A percentile compares a stretch with the other conserved stretches of the same genome.
Conservation (phyloP, 1,140 invertebrate genomes). For the Meloidogyne exigua region DNA sequence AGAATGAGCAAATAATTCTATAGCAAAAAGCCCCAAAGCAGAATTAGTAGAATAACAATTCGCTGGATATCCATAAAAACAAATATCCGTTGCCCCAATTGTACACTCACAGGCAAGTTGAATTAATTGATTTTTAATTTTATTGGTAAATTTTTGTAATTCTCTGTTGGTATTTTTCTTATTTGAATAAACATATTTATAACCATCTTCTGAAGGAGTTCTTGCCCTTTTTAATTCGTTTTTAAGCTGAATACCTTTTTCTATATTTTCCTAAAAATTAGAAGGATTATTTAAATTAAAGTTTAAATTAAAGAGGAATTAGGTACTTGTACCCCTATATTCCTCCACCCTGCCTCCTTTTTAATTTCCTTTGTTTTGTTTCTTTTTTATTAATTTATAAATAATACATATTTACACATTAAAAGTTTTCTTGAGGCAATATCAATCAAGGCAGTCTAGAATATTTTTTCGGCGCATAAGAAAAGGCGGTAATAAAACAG, state of each 20-base stretch:
- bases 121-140: background rate
- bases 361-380: too few relatives aligned
- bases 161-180: too few relatives aligned
- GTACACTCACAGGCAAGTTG: background rate
- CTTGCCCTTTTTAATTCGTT: background rate
- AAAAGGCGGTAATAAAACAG: too few relatives aligned
- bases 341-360: too few relatives aligned
- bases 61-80: background rate
- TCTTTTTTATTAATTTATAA: too few relatives aligned
- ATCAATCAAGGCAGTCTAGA: too few relatives aligned
- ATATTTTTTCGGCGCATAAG: too few relatives aligned
- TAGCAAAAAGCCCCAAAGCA: background rate
- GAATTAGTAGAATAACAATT: background rate
- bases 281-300: too few relatives aligned
- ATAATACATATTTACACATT: too few relatives aligned
- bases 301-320: too few relatives aligned
- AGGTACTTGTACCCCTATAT: too few relatives aligned
- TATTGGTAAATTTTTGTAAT: background rate
- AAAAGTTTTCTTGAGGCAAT: too few relatives aligned
- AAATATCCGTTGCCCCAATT: background rate
- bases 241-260: background rate
- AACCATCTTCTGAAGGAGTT: background rate
- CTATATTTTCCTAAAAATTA: background rate
- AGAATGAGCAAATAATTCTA: constrained; percentile 2
- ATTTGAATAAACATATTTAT: background rate